These are phyloP conservation scores for Aphrocallistes beatrix DNA, from an alignment of 37 sponge, comb jelly and placozoan genomes.

Conservation along the genomic window DNA sequence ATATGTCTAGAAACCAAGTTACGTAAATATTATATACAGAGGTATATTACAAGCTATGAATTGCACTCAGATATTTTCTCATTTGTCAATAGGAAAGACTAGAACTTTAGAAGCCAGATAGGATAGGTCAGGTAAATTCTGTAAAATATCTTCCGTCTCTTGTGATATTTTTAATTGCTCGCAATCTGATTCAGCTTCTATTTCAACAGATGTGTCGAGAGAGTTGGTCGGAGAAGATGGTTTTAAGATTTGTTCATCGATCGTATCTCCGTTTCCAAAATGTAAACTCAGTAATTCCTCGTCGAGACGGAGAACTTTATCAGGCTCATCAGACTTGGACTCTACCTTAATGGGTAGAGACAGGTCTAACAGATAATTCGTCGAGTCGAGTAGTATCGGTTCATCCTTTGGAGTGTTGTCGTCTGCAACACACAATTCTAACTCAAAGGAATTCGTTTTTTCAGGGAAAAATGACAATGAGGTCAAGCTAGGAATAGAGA, in stretches of 20 bases:
- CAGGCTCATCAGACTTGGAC: not conserved
- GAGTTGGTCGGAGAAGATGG: not conserved
- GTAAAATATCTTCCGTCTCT: not conserved
- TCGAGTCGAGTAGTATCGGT: not conserved
- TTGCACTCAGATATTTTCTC: not conserved
- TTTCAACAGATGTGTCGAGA: not conserved
- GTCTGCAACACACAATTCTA: not conserved
- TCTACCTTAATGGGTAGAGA: not conserved
- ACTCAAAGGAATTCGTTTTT: slow-evolving; percentile 4
- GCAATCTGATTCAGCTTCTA: not conserved
- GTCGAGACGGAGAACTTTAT: not conserved
- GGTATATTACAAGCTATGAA: too few species aligned
- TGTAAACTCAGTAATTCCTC: not conserved
- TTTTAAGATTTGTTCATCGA: not conserved
- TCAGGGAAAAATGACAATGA: not conserved
- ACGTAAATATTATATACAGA: too few species aligned
- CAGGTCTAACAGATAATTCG: not conserved
- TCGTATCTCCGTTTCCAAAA: not conserved
- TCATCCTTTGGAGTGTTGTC: not conserved
- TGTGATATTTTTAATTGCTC: not conserved
- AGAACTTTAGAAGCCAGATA: not conserved
- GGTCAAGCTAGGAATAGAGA: not conserved
- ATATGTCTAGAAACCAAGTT: too few species aligned
- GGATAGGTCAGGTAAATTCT: not conserved
- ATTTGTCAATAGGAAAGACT: not conserved